Base-by-base conservation (phyloP, 2,113 vertebrate species). In the Hepsetus odoe region DNA sequence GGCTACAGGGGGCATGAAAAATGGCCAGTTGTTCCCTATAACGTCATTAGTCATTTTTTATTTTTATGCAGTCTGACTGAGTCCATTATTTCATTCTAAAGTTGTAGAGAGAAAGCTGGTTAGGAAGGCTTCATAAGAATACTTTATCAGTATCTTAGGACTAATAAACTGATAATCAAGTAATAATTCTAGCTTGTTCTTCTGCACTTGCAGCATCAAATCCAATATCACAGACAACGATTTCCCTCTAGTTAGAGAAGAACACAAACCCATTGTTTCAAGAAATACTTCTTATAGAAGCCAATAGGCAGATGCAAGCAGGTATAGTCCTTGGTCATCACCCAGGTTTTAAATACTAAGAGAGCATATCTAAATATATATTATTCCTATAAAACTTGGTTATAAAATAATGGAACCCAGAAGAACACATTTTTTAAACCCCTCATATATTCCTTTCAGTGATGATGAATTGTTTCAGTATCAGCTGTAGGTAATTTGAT, bases 401-500 rank as follows among this genome's bases (percentile, higher is more conserved):
- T 11, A 42, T 42, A 42, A 12, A 42, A 1, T 46, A 0, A 14
- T 16, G 3, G 4, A 46, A 46, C 44, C 14, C 44, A 46, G 44
- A 46, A 49, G 46, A 18, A 49, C 13, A 49, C 46, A 1, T 16
- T 18, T 49, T 44, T 44, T 44, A 3, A 2, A 44, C 2, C 2
- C 46, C 16, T 49, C 16, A 49, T 8, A 3, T 2, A 20, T 2
- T 4, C 13, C 11, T 33, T 33, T 62, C 33, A 65, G 33, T 35
- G 20, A n/a, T 18, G 18, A 24, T 22, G 26, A 24, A 42, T 67
- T 22, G 66, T 33, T 16, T 62, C 59, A 18, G 0, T 40, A 11
- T 44, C 71, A 53, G 22, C 76, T n/a, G 46, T n/a, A 55, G 51
- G 70, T 61, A 70, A 78, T 79, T 9, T 26, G 70, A 67, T 74